Evolutionary conservation across 2,888 invertebrate species (phyloP).

Genomic region (Icerya purchasi): DNA sequence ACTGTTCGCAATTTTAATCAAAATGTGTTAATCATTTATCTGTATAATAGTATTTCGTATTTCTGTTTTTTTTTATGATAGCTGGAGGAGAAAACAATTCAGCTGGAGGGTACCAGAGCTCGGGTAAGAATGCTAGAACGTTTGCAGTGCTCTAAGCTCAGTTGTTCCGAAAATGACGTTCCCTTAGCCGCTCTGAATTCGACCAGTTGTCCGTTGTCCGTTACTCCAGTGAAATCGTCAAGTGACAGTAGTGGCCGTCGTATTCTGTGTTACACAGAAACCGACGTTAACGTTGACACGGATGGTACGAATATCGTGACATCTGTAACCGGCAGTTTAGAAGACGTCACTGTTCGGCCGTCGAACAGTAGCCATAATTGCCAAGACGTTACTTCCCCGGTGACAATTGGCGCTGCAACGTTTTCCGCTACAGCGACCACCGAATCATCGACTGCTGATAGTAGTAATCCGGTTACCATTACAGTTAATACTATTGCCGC

Average conservation of each 20-base stretch:
- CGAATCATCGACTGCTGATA: no score
- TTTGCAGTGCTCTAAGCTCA: conserved; percentile 3
- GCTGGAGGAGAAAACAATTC: conserved; percentile 63
- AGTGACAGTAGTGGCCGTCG: neutral
- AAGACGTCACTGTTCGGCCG: no score
- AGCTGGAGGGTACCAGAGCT: conserved; percentile 60
- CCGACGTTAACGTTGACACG: neutral
- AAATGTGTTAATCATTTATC: neutral
- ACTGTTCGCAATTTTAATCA: neutral
- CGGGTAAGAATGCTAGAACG: conserved; percentile 48
- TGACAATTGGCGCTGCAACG: no score
- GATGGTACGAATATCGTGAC: neutral
- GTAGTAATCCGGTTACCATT: no score
- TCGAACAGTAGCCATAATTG: no score
- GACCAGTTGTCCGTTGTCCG: neutral
- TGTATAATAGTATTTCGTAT: conserved; percentile 2
- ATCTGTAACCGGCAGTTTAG: no score
- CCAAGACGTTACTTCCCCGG: no score
- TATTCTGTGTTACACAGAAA: neutral
- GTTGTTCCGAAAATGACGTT: neutral
- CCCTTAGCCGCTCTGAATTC: neutral
- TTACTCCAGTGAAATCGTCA: neutral
- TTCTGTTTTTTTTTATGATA: conserved; percentile 25
- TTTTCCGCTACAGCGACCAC: no score
- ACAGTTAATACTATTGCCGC: neutral